A percentile compares a stretch with the other conserved stretches of the same genome.
phyloP scores from a whole-genome alignment of 2,113 vertebrate genomes.

The Sterrhoptilus dennistouni region DNA sequence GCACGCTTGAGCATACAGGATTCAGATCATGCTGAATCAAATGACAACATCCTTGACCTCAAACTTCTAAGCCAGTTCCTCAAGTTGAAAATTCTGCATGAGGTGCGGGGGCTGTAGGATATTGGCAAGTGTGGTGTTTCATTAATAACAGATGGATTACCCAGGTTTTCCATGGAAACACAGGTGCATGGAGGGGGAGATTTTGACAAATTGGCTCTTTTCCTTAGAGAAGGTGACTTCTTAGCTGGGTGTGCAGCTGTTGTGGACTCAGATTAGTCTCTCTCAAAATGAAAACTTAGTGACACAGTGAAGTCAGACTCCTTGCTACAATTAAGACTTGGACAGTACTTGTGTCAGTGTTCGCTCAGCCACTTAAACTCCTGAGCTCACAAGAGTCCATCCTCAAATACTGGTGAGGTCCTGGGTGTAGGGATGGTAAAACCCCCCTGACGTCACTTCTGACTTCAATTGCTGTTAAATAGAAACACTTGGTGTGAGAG shows the following conservation, averaged over 20 bases:
- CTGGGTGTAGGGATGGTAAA: accelerated
- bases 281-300: not conserved
- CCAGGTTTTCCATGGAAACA: not conserved
- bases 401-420: not conserved
- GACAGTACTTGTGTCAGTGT: accelerated
- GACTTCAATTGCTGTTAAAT: not conserved
- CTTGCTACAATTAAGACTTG: accelerated
- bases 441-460: not conserved
- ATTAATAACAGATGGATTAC: not conserved
- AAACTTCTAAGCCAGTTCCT: not conserved
- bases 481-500: not conserved
- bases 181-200: not conserved
- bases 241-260: not conserved
- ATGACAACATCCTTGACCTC: not conserved
- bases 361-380: not conserved
- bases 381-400: accelerated
- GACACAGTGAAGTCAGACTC: not conserved
- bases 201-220: not conserved
- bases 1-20: not conserved
- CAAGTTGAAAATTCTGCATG: not conserved
- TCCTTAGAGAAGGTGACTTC: not conserved
- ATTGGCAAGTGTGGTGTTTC: not conserved
- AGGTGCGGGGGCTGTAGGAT: not conserved
- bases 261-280: not conserved
- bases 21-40: not conserved